These are phyloP conservation scores for Natrix natrix DNA, from an alignment of 2,797 vertebrate genomes.

Conservation along the genomic window DNA sequence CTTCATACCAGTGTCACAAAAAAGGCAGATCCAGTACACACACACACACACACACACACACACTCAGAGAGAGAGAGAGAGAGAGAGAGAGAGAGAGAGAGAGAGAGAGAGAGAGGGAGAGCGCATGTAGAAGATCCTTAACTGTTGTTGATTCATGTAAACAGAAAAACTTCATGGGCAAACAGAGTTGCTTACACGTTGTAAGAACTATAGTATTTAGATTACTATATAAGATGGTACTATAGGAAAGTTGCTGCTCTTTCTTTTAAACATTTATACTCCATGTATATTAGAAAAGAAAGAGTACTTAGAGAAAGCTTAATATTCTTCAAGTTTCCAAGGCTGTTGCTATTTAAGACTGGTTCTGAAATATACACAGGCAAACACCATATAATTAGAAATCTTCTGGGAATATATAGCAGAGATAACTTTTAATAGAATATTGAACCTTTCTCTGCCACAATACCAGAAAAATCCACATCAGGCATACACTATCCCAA, in stretches of 20 bases:
- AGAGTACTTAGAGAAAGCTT: background rate
- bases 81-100: too few relatives aligned
- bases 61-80: too few relatives aligned
- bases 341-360: background rate
- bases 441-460: conserved; percentile 5
- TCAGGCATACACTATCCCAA: background rate
- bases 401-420: background rate
- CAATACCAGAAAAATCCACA: conserved; percentile 2
- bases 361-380: background rate
- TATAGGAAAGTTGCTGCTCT: background rate
- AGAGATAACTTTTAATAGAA: conserved; percentile 20
- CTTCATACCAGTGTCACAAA: background rate
- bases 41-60: background rate
- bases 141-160: background rate
- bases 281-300: background rate
- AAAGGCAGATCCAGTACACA: background rate
- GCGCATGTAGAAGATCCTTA: background rate
- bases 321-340: background rate
- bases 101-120: too few relatives aligned
- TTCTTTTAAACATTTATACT: background rate
- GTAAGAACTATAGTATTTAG: background rate
- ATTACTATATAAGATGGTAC: background rate
- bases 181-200: background rate
- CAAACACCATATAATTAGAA: conserved; percentile 8
- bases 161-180: background rate